These are phyloP conservation scores for Lutraria rhynchaena DNA, from an alignment of 1,140 invertebrate genomes.

Conservation along the genomic window DNA sequence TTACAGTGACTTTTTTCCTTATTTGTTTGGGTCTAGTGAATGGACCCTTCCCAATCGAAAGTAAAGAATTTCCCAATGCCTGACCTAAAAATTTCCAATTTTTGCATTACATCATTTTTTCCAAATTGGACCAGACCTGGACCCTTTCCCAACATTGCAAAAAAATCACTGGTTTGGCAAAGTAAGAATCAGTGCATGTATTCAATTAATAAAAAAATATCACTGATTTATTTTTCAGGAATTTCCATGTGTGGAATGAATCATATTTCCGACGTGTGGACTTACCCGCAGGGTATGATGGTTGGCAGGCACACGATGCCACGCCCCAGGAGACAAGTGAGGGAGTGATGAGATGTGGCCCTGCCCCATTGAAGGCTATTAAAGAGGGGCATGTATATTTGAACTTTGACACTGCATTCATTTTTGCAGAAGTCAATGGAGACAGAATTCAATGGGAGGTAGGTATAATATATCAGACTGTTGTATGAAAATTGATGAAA, in stretches of 20 bases:
- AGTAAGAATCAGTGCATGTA: not conserved
- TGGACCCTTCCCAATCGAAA: too few species aligned
- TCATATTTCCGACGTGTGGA: conserved; percentile 95
- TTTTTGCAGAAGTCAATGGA: conserved; percentile 91
- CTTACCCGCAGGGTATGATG: conserved; percentile 88
- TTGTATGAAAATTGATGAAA: too few species aligned
- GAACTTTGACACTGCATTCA: conserved; percentile 89
- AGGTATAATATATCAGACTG: too few species aligned
- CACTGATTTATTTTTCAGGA: conserved; percentile 82
- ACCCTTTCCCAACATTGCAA: too few species aligned
- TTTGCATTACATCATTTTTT: too few species aligned
- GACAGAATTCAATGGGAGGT: conserved; percentile 86
- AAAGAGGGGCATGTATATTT: conserved; percentile 88
- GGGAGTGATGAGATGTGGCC: conserved; percentile 85
- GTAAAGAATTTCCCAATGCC: too few species aligned
- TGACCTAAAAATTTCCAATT: too few species aligned
- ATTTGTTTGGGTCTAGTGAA: too few species aligned
- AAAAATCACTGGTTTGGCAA: not conserved
- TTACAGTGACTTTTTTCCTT: too few species aligned
- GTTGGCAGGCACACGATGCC: conserved; percentile 89
- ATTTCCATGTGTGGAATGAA: conserved; percentile 98
- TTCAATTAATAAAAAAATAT: not conserved
- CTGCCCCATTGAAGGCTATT: conserved; percentile 87
- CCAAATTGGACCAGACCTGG: not conserved
- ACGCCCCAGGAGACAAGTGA: conserved; percentile 91